Base-by-base conservation (phyloP, 2,797 vertebrate species). In the Siniperca obscura region DNA sequence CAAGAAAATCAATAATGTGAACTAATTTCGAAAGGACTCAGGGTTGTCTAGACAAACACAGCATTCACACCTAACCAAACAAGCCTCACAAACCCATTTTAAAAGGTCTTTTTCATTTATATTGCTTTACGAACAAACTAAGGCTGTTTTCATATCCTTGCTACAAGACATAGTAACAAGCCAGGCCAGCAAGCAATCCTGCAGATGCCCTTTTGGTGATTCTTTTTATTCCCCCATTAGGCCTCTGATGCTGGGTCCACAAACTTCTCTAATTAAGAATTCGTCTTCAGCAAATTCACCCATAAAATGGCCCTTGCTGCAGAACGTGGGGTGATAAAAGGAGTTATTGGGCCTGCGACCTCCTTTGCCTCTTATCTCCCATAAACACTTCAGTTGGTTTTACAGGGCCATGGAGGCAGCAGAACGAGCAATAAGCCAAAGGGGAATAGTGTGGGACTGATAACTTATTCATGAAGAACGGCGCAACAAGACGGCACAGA, bases 201-300 rank as follows among this genome's bases (percentile, higher is more conserved):
- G 79, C 82, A 82, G 76, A 89, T 85, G 73, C 74, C 85, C 83
- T 87, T 67, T 90, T 84, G 46, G 53, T 70, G 62, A 55, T 78
- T 86, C 78, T 57, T 91, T 93, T 91, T 87, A 86, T 89, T 79
- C 76, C 61, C 78, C 86, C 82, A 89, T 93, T 89, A 94, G 86
- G 89, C 78, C 85, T 66, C 60, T 36, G 86, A 90, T 85, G 78
- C 81, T 52, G 70, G 91, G 82, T 93, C 90, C 89, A 93, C 91
- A 94, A 93, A 93, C 91, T 90, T 91, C 90, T 91, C 92, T 94
- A 94, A 95, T 95, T 95, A 96, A 95, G 90, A 93, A 94, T 94
- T 94, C 74, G 78, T 93, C 92, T 91, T 90, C 87, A 68, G 86
- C 89, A 87, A 91, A 91, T 88, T 76, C 79, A 52, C 66, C 92